Conservation (phyloP, 37 sponge, comb jelly and placozoan species). For the Ianthella basta region DNA sequence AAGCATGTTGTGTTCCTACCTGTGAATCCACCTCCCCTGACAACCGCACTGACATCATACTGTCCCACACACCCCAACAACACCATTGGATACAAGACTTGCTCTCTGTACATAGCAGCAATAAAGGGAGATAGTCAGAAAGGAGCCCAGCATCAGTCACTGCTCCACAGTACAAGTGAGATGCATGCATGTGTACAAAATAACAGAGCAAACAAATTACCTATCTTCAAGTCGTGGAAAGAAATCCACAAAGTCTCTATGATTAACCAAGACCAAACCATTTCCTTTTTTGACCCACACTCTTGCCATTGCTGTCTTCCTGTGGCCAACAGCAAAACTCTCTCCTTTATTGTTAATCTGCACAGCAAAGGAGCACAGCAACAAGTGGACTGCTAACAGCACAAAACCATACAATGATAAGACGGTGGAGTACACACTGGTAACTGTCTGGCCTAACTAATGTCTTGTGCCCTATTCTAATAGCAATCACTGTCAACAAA, state of each 20-base stretch:
- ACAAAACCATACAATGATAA: no score
- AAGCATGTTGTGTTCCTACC: slow-evolving; percentile 46
- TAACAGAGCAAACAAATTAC: not conserved
- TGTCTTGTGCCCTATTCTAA: no score
- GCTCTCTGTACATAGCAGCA: slow-evolving; percentile 42
- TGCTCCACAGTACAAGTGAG: no score
- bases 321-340: slow-evolving; percentile 33
- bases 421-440: no score
- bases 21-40: slow-evolving; percentile 72
- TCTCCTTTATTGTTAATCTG: not conserved
- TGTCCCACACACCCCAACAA: slow-evolving; percentile 36
- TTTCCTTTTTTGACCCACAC: slow-evolving; percentile 55
- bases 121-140: no score
- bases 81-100: slow-evolving; percentile 74
- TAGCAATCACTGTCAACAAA: no score
- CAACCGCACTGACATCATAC: slow-evolving; percentile 49
- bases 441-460: no score
- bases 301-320: slow-evolving; percentile 63
- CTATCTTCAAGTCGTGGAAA: slow-evolving; percentile 59
- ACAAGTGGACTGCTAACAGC: no score
- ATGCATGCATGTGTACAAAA: no score
- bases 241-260: slow-evolving; percentile 44
- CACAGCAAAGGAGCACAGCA: no score
- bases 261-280: slow-evolving; percentile 62
- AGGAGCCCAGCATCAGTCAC: no score